Evolutionary conservation across 2,888 invertebrate genomes (phyloP), one percentile per base, ranked within the genome.

Genomic region (Shargacucullia verbasci): DNA sequence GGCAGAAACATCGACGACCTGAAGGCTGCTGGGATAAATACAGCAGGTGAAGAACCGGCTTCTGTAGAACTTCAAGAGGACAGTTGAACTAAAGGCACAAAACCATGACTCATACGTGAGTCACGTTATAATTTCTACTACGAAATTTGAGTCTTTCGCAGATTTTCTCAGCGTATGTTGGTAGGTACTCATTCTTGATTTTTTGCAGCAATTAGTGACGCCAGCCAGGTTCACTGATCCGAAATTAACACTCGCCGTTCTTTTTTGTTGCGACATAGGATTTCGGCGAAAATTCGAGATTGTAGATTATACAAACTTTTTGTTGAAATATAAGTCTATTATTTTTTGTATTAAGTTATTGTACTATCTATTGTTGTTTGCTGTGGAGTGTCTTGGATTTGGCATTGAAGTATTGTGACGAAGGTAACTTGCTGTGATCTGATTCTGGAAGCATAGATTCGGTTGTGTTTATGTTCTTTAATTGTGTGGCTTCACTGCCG

Each of bases 171-270:
- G 0, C 9, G 39, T 34, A 14, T 43, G 25, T 64, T 44, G n/a
- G 20, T 20, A 20, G 20, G 25, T 59, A 41, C 37, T 14, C 48
- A 61, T 38, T 58, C 41, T 39, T 11, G 12, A 44, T 31, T 69
- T 75, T 76, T 76, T 76, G 55, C 62, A 1, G 29, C 56, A 74
- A 76, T 76, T 74, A 76, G 74, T 68, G 54, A 45, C 74, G 76
- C 67, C 45, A 71, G 45, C 41, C 27, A 61, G 65, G 76, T 70
- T 76, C 76, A 70, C 14, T 74, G 76, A 61, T 67, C 76, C 52
- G 41, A 55, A 54, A 64, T 63, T 45, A 74, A 66, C 70, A 58
- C 55, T 57, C 55, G 27, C 11, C 39, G 20, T 20, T 15, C 11
- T 34, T 38, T 50, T 54, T 70, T 73, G 69, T 62, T 63, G 46